Evolutionary conservation across 2,888 invertebrate genomes (phyloP).

Genomic region (Zeuzera pyrina): DNA sequence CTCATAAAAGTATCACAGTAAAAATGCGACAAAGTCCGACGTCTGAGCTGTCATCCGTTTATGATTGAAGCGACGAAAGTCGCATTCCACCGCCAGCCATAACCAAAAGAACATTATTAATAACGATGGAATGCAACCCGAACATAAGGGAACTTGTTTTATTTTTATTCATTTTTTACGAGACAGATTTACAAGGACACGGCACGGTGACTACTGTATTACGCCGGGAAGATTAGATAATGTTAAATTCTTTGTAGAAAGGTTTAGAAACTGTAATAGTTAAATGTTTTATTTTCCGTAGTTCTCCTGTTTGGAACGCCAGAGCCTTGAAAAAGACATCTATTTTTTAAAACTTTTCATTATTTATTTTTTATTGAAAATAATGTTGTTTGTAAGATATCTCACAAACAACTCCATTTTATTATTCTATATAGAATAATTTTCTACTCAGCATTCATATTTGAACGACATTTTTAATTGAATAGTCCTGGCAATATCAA

Average conservation of each 20-base stretch:
- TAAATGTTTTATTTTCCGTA: too few species aligned
- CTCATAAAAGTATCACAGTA: conserved; percentile 21
- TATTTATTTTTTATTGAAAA: too few species aligned
- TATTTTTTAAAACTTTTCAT: too few species aligned
- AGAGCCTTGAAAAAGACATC: too few species aligned
- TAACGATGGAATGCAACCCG: conserved; percentile 15
- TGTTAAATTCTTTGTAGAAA: conserved; percentile 42
- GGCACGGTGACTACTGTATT: conserved; percentile 40
- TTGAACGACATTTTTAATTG: too few species aligned
- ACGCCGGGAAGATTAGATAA: conserved; percentile 44
- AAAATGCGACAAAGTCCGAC: conserved; percentile 37
- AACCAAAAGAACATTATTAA: conserved; percentile 21
- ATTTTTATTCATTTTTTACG: conserved; percentile 39
- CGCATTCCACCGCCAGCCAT: conserved; percentile 43
- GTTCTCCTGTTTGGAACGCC: too few species aligned
- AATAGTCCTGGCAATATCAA: too few species aligned
- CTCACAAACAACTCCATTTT: too few species aligned
- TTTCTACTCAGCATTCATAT: too few species aligned
- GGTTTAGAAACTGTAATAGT: too few species aligned
- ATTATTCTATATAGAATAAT: too few species aligned
- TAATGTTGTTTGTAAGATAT: too few species aligned
- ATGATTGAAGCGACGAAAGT: conserved; percentile 45
- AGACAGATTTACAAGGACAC: conserved; percentile 41
- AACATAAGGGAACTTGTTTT: conserved; percentile 13
- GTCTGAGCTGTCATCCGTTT: conserved; percentile 39